Evolutionary conservation across 2,113 vertebrate genomes (phyloP), one percentile per base, ranked within the genome.

Genomic region (Mola mola): DNA sequence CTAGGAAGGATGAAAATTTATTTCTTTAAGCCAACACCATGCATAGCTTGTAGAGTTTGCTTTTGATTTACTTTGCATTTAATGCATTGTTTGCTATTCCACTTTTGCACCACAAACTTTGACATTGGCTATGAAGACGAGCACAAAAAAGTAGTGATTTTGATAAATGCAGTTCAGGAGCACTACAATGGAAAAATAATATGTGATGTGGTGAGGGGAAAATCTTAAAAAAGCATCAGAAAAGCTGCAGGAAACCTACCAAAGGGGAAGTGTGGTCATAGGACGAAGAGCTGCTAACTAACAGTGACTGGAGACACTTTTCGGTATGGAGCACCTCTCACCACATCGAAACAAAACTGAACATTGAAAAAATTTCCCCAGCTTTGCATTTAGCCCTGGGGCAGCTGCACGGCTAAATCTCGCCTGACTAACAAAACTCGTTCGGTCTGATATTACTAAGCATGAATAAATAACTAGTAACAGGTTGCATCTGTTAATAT

Each of bases 261-360:
- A 51, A 65, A 77, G 22, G 65, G 51, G 55, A 72, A 52, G 26
- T 15, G 16, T 3, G 12, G 38, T 66, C 67, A 72, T 37, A 29
- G 61, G 66, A 56, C n/a, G 25, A 50, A 10, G 2, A 13, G 19
- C n/a, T 25, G 15, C 33, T 10, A 26, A 11, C 10, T 11, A 56
- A 15, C 5, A 41, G 6, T 29, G 19, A 56, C 36, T 41, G 25
- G 3, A 44, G 19, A 21, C 24, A 9, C n/a, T 17, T 33, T 37
- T 33, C 0, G 5, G 1, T 4, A 42, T 56, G 3, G 8, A 22
- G 12, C 21, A 17, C 26, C 15, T 47, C 19, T 31, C 33, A 40
- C 17, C 4, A 1, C 31, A 50, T 29, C 16, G 13, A 13, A 22
- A 29, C 4, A 0, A 22, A 24, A 9, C 17, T 22, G 4, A n/a